Base-by-base conservation (phyloP, 2,888 invertebrate genomes). In the Eupithecia centaureata region DNA sequence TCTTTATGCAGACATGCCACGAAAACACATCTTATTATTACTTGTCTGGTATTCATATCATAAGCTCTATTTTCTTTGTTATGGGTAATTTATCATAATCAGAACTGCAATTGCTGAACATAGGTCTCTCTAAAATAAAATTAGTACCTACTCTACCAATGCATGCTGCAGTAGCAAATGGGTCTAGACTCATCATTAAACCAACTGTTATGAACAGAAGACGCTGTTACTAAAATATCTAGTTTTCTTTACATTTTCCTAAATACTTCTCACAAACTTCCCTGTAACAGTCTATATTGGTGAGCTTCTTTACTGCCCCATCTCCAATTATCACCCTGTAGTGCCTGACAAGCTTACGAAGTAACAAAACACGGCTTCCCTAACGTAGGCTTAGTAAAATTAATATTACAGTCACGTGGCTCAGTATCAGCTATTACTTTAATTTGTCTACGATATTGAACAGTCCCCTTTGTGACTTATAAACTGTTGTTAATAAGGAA, bases 401-500 rank as follows among this genome's bases (percentile, higher is more conserved):
- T 65, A 65, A 59, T 60, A 69, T 69, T 65, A 60, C 47, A 51
- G 57, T 47, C 69, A 69, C 69, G 69, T 63, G 65, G 59, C 56
- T 33, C 60, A 54, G 61, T 68, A 62, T 65, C 66, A 61, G 52
- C 58, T 35, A 71, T 72, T 73, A 71, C 58, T 70, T 72, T 70
- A 72, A 75, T 72, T 72, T 71, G 73, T 71, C 68, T 69, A 61
- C 65, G 68, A 69, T 73, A 75, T 73, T 72, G 71, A 71, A 74
- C 63, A 59, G 72, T 63, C 70, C 67, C 75, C 73, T 70, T 74
- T 74, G 77, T 77, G 75, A 30, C 78, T 77, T 74, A 69, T 76
- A 76, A 79, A 75, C 77, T 74, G 68, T 62, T 77, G 79, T 76
- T 81, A 81, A 79, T 82, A 79, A 76, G 76, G 73, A 77, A 80